A percentile compares a stretch with the other conserved stretches of the same genome.
Evolutionary conservation across 2,113 vertebrate species (phyloP).

Genomic region (Phylloscopus whistleri): DNA sequence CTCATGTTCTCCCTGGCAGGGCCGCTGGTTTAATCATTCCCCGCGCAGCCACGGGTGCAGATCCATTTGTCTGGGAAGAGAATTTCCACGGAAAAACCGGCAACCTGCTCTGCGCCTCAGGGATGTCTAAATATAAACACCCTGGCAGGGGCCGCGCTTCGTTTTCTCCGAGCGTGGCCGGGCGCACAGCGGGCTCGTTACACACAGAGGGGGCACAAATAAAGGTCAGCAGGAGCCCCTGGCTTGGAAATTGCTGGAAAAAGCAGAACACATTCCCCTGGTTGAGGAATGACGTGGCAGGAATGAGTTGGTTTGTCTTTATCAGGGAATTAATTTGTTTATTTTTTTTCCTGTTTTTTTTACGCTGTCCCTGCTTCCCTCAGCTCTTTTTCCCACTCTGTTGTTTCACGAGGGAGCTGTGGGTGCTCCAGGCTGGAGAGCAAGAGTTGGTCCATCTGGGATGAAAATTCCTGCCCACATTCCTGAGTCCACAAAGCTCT

Average conservation of each 20-base stretch:
- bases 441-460: accelerated
- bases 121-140: neutral
- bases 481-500: neutral
- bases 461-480: neutral
- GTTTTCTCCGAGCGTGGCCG: neutral
- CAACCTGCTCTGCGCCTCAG: neutral
- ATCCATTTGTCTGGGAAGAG: neutral
- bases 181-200: neutral
- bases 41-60: neutral
- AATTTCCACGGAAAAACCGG: neutral
- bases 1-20: neutral
- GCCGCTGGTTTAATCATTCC: neutral
- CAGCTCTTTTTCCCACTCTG: accelerated
- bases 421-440: accelerated
- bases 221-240: neutral
- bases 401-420: accelerated
- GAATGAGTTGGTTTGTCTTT: neutral
- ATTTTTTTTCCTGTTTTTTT: neutral
- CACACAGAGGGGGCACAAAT: neutral
- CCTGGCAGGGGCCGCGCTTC: neutral
- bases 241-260: neutral
- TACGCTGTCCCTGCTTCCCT: accelerated
- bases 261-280: accelerated
- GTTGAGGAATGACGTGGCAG: neutral
- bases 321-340: neutral